Conservation (phyloP, 2,113 vertebrate genomes). For the Silurus meridionalis region DNA sequence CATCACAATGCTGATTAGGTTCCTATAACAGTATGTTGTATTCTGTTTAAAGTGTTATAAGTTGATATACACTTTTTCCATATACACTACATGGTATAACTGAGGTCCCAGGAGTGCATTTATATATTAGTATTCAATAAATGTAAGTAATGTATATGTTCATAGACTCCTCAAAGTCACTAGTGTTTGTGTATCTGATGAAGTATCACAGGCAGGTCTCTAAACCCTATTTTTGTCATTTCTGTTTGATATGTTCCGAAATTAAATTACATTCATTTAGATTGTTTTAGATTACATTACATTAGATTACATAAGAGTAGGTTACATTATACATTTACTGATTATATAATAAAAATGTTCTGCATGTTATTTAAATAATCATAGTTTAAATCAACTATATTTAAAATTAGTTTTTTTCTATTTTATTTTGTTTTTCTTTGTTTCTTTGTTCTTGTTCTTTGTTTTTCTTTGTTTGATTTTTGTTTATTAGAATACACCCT, state of each 20-base stretch:
- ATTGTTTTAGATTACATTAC: background rate
- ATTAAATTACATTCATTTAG: background rate
- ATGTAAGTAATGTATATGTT: background rate
- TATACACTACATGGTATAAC: background rate
- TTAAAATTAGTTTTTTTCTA: background rate
- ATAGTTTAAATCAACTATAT: background rate
- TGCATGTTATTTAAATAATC: background rate
- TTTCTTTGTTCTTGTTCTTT: background rate
- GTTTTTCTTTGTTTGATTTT: background rate
- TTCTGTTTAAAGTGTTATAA: background rate
- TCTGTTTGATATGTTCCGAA: background rate
- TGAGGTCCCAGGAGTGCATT: background rate
- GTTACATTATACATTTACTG: background rate
- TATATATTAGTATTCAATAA: background rate
- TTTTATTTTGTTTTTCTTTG: background rate
- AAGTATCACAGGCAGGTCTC: background rate
- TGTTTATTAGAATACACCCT: background rate
- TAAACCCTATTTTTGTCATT: background rate
- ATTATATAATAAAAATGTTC: background rate
- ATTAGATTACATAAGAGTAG: background rate
- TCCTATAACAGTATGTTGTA: background rate
- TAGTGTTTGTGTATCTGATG: background rate
- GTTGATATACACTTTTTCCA: background rate
- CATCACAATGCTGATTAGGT: background rate
- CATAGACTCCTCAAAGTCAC: background rate